Evolutionary conservation across 2,113 vertebrate species (phyloP).

Genomic region (Nettapus auritus): DNA sequence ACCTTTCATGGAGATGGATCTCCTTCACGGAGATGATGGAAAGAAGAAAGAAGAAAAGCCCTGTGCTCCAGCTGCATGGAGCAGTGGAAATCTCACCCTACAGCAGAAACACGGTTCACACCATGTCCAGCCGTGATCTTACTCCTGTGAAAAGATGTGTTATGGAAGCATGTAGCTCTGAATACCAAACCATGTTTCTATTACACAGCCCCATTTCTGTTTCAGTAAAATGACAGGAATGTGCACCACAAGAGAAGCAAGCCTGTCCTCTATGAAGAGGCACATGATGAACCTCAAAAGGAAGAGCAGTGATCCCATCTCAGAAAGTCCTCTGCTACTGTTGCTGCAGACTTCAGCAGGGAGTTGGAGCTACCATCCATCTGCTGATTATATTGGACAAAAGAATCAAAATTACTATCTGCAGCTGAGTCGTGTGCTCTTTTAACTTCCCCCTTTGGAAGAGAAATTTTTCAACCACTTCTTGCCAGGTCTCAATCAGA

Average conservation of each 20-base stretch:
- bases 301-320: not conserved
- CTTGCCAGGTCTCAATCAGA: conserved; percentile 69
- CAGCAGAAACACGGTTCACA: not conserved
- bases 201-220: not conserved
- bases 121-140: not conserved
- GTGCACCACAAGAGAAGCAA: not conserved
- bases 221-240: not conserved
- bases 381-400: conserved; percentile 57
- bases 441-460: conserved; percentile 38
- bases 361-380: not conserved
- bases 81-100: not conserved
- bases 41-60: not conserved
- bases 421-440: conserved; percentile 37
- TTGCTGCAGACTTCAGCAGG: not conserved
- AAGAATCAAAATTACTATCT: conserved; percentile 52
- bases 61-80: not conserved
- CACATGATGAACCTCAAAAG: not conserved
- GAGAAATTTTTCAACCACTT: conserved; percentile 61
- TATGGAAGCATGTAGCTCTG: not conserved
- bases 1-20: not conserved
- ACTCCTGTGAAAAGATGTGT: not conserved
- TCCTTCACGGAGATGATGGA: not conserved
- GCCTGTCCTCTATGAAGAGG: not conserved
- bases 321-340: conserved; percentile 3
- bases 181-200: not conserved